These are phyloP conservation scores for Drosophila rufa DNA, from an alignment of 1,140 invertebrate genomes.

Conservation along the genomic window DNA sequence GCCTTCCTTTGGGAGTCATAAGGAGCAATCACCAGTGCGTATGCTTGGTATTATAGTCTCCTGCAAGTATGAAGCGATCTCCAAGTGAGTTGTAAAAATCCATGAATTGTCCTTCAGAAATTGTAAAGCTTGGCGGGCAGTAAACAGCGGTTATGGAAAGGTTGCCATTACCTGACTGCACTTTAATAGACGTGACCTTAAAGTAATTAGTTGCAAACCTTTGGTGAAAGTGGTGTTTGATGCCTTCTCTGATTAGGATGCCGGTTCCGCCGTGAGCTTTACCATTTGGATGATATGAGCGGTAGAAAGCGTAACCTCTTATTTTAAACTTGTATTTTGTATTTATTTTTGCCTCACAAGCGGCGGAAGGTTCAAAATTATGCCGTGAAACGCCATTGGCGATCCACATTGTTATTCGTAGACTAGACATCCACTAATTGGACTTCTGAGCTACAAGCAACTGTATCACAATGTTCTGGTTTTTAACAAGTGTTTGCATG, in stretches of 20 bases:
- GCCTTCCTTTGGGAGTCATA: too few relatives aligned
- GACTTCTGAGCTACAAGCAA: neutral
- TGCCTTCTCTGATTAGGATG: neutral
- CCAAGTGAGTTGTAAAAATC: too few relatives aligned
- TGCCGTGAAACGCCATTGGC: too few relatives aligned
- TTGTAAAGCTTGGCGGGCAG: too few relatives aligned
- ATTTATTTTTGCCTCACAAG: too few relatives aligned
- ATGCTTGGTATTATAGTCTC: too few relatives aligned
- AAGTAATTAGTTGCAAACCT: neutral
- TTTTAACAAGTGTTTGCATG: neutral
- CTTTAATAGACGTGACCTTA: neutral
- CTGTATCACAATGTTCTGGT: neutral
- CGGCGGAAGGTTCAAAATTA: too few relatives aligned
- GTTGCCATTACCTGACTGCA: too few relatives aligned
- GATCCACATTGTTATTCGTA: neutral
- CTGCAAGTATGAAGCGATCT: too few relatives aligned
- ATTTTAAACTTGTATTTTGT: neutral
- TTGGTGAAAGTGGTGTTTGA: neutral
- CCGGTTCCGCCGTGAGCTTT: neutral
- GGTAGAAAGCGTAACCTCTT: neutral
- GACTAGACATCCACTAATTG: neutral
- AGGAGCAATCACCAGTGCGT: too few relatives aligned
- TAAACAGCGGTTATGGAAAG: too few relatives aligned
- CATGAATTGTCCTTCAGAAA: too few relatives aligned
- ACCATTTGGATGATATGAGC: neutral